Evolutionary conservation across 2,888 invertebrate species (phyloP).

Genomic region (Thereva unica): DNA sequence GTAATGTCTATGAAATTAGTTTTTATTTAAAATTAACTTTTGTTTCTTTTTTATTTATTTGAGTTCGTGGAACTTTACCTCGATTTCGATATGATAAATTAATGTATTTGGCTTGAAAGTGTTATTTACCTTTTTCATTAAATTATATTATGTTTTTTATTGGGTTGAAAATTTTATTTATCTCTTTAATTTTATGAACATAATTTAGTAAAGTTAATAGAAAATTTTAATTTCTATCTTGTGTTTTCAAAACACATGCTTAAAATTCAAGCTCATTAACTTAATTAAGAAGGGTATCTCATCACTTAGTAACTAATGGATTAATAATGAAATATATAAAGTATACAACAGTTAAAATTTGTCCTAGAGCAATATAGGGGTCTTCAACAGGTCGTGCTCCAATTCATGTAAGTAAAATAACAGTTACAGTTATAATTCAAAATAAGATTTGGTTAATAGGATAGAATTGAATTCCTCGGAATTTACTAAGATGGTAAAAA

Average conservation of each 20-base stretch:
- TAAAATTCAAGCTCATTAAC: constrained; percentile 68
- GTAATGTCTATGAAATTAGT: too few relatives aligned
- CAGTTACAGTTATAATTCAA: constrained; percentile 62
- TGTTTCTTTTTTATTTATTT: too few relatives aligned
- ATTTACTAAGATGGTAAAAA: constrained; percentile 62
- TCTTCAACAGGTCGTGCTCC: constrained; percentile 71
- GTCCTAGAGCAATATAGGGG: constrained; percentile 66
- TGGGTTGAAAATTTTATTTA: constrained; percentile 60
- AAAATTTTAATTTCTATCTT: constrained; percentile 63
- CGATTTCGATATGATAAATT: too few relatives aligned
- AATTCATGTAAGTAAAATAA: constrained; percentile 72
- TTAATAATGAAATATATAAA: constrained; percentile 56
- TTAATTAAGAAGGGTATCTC: constrained; percentile 62
- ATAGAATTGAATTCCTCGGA: constrained; percentile 66
- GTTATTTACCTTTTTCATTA: constrained; percentile 67
- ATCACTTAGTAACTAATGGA: constrained; percentile 53
- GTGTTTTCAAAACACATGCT: constrained; percentile 74
- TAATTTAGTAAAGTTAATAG: constrained; percentile 65
- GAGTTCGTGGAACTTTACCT: too few relatives aligned
- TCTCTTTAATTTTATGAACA: constrained; percentile 55
- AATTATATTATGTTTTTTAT: constrained; percentile 66
- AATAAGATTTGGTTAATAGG: constrained; percentile 65
- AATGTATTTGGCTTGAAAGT: constrained; percentile 70
- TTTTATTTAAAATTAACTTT: too few relatives aligned
- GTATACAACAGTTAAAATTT: constrained; percentile 65